Base-by-base conservation (phyloP, 2,113 vertebrate genomes). In the Microcebus griseorufus region DNA sequence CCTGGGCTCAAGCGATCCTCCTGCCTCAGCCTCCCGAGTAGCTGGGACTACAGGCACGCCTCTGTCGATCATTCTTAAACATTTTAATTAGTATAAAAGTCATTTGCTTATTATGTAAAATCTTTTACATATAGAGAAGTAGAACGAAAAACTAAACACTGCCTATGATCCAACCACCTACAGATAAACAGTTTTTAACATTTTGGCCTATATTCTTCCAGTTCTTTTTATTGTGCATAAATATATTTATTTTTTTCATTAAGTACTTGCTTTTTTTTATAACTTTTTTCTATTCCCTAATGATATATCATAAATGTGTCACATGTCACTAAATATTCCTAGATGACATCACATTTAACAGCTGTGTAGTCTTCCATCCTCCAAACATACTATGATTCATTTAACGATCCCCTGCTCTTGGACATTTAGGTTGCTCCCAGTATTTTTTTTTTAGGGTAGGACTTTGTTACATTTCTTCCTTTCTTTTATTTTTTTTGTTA, bases 351-450 rank as follows among this genome's bases (percentile, higher is more conserved):
- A 34, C 39, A 32, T 62, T 82, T 42, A 91, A 76, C 8, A 70
- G 23, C 29, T 69, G 11, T 55, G n/a, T 25, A 29, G 22, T 5
- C 48, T 82, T 69, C 27, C 16, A 51, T 65, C 34, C 60, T 27
- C 27, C 55, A 45, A 48, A 70, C 89, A 53, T 20, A 55, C 9
- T 18, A 34, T 45, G 79, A 14, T 55, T 72, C 9, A 37, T 65
- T 70, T 70, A 85, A 64, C 37, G 45, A 64, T 85, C 34, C 29
- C 29, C 64, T 48, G n/a, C n/a, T 45, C 25, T 25, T 93, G 79
- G 80, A 65, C 53, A 93, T 53, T 69, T 64, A 85, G 95, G 39
- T 85, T 93, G 64, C 72, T 79, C 79, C 58, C n/a, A 78, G 51
- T 14, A 90, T 73, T 64, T 55, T 45, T 45, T 45, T 45, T 45